Conservation (phyloP, 2,113 vertebrate species). For the Phyllopteryx taeniolatus region DNA sequence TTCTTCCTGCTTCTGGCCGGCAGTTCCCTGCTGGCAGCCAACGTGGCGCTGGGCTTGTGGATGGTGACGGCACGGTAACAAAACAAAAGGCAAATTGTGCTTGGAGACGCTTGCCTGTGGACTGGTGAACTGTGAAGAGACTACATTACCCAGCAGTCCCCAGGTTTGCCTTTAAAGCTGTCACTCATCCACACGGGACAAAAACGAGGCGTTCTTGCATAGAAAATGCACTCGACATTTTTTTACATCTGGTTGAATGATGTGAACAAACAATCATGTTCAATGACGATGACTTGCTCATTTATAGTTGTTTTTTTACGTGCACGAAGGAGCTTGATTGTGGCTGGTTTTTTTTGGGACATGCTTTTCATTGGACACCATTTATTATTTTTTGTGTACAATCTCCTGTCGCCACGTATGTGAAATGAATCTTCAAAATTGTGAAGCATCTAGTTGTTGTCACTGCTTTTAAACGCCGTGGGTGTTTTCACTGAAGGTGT, state of each 20-base stretch:
- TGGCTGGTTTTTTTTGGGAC: background rate
- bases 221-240: background rate
- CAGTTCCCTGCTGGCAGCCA: slow-evolving; percentile 91
- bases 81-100: too few relatives aligned
- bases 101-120: slow-evolving; percentile 1
- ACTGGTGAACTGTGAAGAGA: slow-evolving; percentile 50
- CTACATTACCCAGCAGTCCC: slow-evolving; percentile 18
- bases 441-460: too few relatives aligned
- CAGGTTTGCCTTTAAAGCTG: background rate
- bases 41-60: slow-evolving; percentile 95
- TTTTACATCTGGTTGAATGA: background rate
- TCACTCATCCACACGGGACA: background rate
- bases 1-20: slow-evolving; percentile 94
- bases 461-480: too few relatives aligned
- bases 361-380: too few relatives aligned
- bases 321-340: background rate
- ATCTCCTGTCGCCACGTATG: too few relatives aligned
- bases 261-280: background rate
- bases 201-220: background rate
- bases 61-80: slow-evolving; percentile 92
- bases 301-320: background rate
- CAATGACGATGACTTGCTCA: background rate
- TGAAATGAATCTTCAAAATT: too few relatives aligned
- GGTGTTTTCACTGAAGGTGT: too few relatives aligned
- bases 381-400: too few relatives aligned